Percentiles rank a stretch among this genome's conserved stretches.
These are phyloP conservation scores for Taenioides sp. DNA, from an alignment of 2,797 vertebrate species.

Conservation along the genomic window DNA sequence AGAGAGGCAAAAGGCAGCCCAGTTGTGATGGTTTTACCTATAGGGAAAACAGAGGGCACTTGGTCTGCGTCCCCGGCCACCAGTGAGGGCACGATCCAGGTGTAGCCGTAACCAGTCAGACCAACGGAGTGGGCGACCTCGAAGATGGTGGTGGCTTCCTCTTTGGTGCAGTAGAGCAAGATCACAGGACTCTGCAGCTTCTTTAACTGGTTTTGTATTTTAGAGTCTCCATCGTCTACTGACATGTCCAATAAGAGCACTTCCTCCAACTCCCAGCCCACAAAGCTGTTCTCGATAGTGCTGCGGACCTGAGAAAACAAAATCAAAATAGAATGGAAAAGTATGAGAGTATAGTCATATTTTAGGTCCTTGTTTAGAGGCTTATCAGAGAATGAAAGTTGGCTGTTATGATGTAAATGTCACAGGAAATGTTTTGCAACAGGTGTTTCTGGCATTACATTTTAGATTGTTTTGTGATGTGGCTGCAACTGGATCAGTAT, in stretches of 20 bases:
- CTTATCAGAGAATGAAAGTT: neutral
- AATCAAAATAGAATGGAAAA: neutral
- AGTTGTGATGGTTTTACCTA: conserved; percentile 58
- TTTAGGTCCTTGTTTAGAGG: too few relatives aligned
- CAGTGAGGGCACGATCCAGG: conserved; percentile 97
- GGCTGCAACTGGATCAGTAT: neutral
- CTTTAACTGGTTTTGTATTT: conserved; percentile 98
- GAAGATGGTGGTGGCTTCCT: conserved; percentile 96
- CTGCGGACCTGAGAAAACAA: conserved; percentile 81
- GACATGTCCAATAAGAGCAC: conserved; percentile 97
- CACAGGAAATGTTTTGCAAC: too few relatives aligned
- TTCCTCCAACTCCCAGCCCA: conserved; percentile 98
- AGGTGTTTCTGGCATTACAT: neutral
- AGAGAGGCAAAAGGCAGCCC: neutral
- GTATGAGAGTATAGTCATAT: neutral
- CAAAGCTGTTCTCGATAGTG: conserved; percentile 98
- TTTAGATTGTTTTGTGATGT: neutral
- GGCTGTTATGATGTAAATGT: neutral
- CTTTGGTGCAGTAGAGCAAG: conserved; percentile 96
- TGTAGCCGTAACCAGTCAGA: conserved; percentile 96
- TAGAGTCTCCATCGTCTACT: conserved; percentile 93
- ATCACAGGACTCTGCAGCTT: conserved; percentile 99
- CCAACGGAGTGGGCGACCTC: conserved; percentile 97
- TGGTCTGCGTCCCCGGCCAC: conserved; percentile 95
- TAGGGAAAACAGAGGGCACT: conserved; percentile 91